Base-by-base conservation (phyloP, 2,888 invertebrate species). In the Bruchidius siliquastri region DNA sequence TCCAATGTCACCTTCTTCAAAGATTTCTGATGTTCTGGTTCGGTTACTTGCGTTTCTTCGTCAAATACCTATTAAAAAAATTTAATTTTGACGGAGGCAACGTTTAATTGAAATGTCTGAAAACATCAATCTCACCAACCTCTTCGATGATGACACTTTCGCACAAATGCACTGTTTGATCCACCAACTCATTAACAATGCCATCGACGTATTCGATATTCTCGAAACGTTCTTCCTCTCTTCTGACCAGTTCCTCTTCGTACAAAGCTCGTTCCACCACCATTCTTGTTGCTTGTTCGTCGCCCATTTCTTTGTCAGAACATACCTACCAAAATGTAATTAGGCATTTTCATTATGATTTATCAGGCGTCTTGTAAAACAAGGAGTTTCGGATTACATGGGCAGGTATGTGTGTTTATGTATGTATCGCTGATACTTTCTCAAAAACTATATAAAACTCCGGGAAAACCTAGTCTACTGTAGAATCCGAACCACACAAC, bases 271-370 rank as follows among this genome's bases (percentile, higher is more conserved):
- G 74, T 26, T 78, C 76, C 30, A 75, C 49, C 8, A 78, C 69
- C 22, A 76, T 76, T 13, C 77, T 74, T 49, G 74, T 69, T 4
- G 88, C 85, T 21, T 89, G 88, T 74, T 85, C 86, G 76, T 88
- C 85, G 66, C 91, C 91, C 10, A 88, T 86, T 0, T 86, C 82
- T 21, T 83, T 77, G 68, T 87, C 84, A 79, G 84, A 87, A 82
- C 91, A 91, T 4, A 88, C 86, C 73, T 85, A 30, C 30, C 3
- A 30, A 30, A 30, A n/a, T n/a, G n/a, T n/a, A n/a, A n/a, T n/a
- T n/a, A n/a, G n/a, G n/a, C n/a, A n/a, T n/a, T n/a, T n/a, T n/a
- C n/a, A n/a, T n/a, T n/a, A n/a, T n/a, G n/a, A n/a, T n/a, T n/a
- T n/a, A n/a, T n/a, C n/a, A n/a, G n/a, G n/a, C n/a, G n/a, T n/a